A percentile compares a stretch with the other conserved stretches of the same genome.
Evolutionary conservation across 2,797 vertebrate genomes (phyloP).

Genomic region (Pseudocheirus occidentalis): DNA sequence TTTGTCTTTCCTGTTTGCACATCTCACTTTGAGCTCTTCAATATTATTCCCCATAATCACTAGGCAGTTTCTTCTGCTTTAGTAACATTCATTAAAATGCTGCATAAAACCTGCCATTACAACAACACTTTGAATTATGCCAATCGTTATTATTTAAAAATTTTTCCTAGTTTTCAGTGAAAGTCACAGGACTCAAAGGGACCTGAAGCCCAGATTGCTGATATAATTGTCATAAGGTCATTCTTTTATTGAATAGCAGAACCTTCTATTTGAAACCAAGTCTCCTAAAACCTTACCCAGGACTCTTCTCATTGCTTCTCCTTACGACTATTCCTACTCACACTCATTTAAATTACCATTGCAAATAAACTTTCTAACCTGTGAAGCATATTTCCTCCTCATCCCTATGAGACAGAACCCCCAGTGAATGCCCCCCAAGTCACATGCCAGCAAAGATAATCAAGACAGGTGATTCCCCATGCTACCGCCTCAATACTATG

Average conservation of each 20-base stretch:
- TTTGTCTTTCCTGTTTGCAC: conserved; percentile 1
- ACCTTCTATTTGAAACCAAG: neutral
- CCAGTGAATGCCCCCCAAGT: neutral
- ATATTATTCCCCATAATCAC: conserved; percentile 9
- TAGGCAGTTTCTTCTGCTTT: conserved; percentile 11
- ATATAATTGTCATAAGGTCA: neutral
- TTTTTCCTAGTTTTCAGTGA: neutral
- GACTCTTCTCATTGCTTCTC: neutral
- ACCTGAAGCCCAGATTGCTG: neutral
- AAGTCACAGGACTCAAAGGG: neutral
- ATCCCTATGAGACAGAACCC: neutral
- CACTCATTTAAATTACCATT: neutral
- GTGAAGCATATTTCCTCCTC: neutral
- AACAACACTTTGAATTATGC: conserved; percentile 21
- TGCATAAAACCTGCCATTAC: neutral
- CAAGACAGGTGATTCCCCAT: neutral
- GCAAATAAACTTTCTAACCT: neutral
- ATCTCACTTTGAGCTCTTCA: neutral
- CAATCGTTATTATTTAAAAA: neutral
- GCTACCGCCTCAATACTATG: neutral
- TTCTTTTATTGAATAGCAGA: neutral
- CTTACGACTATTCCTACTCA: neutral
- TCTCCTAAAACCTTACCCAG: neutral
- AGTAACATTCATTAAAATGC: conserved; percentile 26
- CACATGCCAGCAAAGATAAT: neutral